phyloP scores from a whole-genome alignment of 2,113 vertebrate species.

The Oxyura jamaicensis region DNA sequence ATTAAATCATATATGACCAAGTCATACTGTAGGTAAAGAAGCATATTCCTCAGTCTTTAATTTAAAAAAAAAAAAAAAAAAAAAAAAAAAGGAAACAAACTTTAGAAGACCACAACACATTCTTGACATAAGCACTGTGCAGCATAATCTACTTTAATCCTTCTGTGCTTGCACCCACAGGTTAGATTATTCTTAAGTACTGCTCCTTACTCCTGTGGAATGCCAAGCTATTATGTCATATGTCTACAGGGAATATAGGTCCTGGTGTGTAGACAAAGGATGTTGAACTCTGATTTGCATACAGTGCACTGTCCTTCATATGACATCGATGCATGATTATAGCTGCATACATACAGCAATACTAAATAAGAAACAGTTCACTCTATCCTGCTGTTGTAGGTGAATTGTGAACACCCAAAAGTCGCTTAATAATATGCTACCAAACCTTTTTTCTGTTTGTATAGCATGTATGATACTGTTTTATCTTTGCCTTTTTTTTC shows the following conservation, averaged over 20 bases:
- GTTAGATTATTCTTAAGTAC: not conserved
- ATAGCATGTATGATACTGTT: not conserved
- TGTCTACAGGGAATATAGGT: not conserved
- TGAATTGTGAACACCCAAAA: not conserved
- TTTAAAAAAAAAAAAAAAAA: not conserved
- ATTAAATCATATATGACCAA: not conserved
- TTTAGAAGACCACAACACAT: not conserved
- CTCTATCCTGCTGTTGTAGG: not conserved
- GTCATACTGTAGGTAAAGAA: not conserved
- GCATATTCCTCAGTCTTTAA: not conserved
- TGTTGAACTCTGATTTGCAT: not conserved
- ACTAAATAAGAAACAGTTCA: fast-evolving
- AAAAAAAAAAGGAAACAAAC: not conserved
- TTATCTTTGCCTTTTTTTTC: not conserved
- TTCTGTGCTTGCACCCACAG: not conserved
- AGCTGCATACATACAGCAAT: not conserved
- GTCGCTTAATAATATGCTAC: not conserved
- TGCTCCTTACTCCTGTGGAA: not conserved
- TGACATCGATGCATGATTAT: not conserved
- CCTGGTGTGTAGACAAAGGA: not conserved
- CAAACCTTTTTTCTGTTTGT: not conserved
- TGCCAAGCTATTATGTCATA: not conserved
- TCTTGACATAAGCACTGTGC: conserved; percentile 1
- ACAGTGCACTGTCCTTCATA: not conserved
- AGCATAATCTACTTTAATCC: not conserved